Percentiles rank a stretch among this genome's conserved stretches.
Conservation (phyloP, 2,888 invertebrate species). For the Sinentomon sp. region DNA sequence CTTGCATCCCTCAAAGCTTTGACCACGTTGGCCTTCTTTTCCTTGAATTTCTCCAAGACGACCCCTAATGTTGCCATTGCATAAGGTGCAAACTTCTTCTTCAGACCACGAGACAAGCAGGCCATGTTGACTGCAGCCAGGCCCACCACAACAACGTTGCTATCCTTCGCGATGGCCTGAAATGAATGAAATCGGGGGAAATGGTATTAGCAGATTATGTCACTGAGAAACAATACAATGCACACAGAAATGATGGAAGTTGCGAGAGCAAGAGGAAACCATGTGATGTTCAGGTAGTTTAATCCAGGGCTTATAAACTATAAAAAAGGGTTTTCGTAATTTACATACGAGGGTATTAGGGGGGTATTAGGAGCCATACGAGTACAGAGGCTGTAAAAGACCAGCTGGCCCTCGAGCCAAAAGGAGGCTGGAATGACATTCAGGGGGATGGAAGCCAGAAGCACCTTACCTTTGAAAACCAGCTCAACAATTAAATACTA, state of each 20-base stretch:
- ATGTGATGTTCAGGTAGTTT: too few relatives aligned
- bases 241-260: conserved; percentile 1
- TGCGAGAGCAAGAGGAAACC: too few relatives aligned
- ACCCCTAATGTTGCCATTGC: conserved; percentile 41
- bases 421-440: too few relatives aligned
- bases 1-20: conserved; percentile 58
- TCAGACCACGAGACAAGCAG: conserved; percentile 53
- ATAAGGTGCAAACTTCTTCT: conserved; percentile 62
- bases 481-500: too few relatives aligned
- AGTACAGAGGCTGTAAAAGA: too few relatives aligned
- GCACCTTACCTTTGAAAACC: too few relatives aligned
- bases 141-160: conserved; percentile 77
- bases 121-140: conserved; percentile 56
- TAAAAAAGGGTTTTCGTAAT: too few relatives aligned
- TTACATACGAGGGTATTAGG: too few relatives aligned
- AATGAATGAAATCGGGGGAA: conserved; percentile 16
- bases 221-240: not conserved
- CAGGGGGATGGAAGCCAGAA: too few relatives aligned
- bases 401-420: too few relatives aligned
- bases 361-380: too few relatives aligned
- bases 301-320: too few relatives aligned
- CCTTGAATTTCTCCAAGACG: conserved; percentile 84
- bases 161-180: conserved; percentile 69
- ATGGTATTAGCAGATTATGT: not conserved
- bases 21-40: conserved; percentile 80